Conservation (phyloP, 2,888 invertebrate species). For the Dolichopus griseipennis region DNA sequence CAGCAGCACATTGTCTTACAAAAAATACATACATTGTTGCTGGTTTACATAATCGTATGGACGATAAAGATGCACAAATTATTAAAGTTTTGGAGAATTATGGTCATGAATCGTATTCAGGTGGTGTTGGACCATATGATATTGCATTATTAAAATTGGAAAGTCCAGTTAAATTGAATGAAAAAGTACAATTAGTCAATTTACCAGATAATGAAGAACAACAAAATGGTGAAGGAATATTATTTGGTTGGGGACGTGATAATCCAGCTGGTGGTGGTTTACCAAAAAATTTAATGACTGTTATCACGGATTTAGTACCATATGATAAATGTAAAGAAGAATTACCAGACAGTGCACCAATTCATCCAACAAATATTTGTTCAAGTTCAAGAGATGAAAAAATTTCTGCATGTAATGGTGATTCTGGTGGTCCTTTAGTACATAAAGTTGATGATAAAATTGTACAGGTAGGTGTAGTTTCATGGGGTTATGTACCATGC, state of each 20-base stretch:
- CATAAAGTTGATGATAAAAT: slow-evolving; percentile 24
- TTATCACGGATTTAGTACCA: slow-evolving; percentile 31
- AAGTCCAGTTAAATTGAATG: slow-evolving; percentile 31
- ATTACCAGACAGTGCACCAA: slow-evolving; percentile 29
- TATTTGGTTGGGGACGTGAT: slow-evolving; percentile 45
- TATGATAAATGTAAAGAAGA: slow-evolving; percentile 26
- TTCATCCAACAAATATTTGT: slow-evolving; percentile 42
- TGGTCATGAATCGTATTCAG: slow-evolving; percentile 34
- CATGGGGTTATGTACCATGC: slow-evolving; percentile 47
- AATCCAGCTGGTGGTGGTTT: slow-evolving; percentile 20
- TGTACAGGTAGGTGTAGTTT: slow-evolving; percentile 44
- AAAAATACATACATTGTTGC: slow-evolving; percentile 36
- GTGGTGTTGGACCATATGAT: slow-evolving; percentile 46
- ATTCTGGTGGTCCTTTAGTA: slow-evolving; percentile 39
- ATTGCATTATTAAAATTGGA: slow-evolving; percentile 45
- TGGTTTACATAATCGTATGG: slow-evolving; percentile 38
- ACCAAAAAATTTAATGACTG: slow-evolving; percentile 33
- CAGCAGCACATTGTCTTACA: slow-evolving; percentile 38
- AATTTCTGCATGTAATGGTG: slow-evolving; percentile 44
- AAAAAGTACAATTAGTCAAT: slow-evolving; percentile 34
- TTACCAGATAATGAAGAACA: slow-evolving; percentile 34
- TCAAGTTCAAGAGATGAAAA: slow-evolving; percentile 41
- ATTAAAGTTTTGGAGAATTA: slow-evolving; percentile 31
- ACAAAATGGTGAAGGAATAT: slow-evolving; percentile 31
- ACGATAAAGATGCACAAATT: slow-evolving; percentile 29